These are phyloP conservation scores for Lampris megalopsis DNA, from an alignment of 2,113 vertebrate species.

Conservation along the genomic window DNA sequence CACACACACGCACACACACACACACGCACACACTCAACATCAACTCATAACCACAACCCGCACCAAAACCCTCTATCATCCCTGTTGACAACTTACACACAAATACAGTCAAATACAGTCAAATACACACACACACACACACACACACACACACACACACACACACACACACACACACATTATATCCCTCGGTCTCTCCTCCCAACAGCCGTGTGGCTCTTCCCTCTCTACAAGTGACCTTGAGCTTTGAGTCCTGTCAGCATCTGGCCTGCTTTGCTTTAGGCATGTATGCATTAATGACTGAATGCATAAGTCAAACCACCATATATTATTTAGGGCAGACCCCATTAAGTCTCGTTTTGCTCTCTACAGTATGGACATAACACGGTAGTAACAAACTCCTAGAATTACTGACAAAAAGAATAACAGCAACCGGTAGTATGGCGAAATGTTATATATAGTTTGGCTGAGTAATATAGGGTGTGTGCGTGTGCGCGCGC, in stretches of 20 bases:
- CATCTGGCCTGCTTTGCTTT: conserved; percentile 46
- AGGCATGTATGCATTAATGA: conserved; percentile 58
- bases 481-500: not conserved
- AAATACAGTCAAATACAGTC: no score
- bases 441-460: not conserved
- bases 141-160: not conserved
- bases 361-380: not conserved
- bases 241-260: conserved; percentile 60
- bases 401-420: not conserved
- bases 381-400: not conserved
- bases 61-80: no score
- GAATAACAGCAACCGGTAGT: not conserved
- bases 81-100: no score
- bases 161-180: not conserved
- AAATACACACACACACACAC: not conserved
- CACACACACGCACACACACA: no score
- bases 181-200: conserved; percentile 9
- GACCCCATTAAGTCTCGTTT: not conserved
- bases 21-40: no score
- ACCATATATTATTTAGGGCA: conserved; percentile 27
- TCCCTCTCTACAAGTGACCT: conserved; percentile 49
- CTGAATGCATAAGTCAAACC: conserved; percentile 14
- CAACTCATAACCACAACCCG: no score
- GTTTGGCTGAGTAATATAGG: no score
- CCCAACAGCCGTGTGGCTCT: not conserved